Evolutionary conservation across 2,888 invertebrate species (phyloP), one percentile per base, ranked within the genome.

Genomic region (Lasioglossum figueresi): DNA sequence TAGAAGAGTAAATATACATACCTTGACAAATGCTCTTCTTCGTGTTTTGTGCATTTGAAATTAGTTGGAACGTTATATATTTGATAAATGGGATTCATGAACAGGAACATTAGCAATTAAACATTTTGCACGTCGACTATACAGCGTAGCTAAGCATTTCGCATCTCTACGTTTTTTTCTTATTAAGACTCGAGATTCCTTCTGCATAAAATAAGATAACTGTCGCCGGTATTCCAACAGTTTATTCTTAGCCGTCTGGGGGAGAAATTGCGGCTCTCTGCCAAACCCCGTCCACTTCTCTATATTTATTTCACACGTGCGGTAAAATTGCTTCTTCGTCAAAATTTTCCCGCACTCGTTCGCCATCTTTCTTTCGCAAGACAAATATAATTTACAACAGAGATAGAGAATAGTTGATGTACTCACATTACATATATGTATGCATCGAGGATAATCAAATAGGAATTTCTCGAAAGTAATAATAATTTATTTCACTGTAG

Each of bases 241-340:
- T 92, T 94, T 94, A 94, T 94, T 94, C 92, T 91, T 91, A 93
- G 93, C 90, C 79, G 80, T 89, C 88, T 82, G 86, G 87, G 89
- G 88, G 88, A 91, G 89, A 86, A 89, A 88, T 90, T 82, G 84
- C 89, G 92, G 91, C 91, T 91, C 83, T 87, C 90, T 93, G 93
- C 93, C 92, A 93, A 92, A 88, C 82, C 80, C 86, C 89, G 79
- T 80, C 80, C 80, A 88, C 89, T 85, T 90, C 83, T 87, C 85
- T 82, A 87, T 85, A 84, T 88, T 90, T 92, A 89, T 92, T 92
- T 88, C 87, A 87, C 81, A 84, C 80, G 83, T 40, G 66, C 19
- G 66, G 72, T 71, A 77, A 88, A 85, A 86, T 87, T 79, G 80
- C 59, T 52, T 76, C 43, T 78, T 66, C 10, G 48, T 68, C 27